Base-by-base conservation (phyloP, 1,140 invertebrate species). In the Drosophila funebris region DNA sequence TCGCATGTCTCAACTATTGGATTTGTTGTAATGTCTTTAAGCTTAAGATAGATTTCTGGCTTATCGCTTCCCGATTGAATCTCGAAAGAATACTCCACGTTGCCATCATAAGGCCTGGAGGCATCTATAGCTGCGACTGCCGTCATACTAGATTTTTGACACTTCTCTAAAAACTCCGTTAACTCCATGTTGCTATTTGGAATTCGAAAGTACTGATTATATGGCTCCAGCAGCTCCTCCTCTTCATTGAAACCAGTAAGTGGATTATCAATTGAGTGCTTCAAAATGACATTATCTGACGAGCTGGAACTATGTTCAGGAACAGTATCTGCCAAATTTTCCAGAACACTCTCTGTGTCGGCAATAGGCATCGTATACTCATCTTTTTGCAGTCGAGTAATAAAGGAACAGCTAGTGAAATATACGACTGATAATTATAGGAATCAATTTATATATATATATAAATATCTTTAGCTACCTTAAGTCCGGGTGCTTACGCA, bases 401-500 rank as follows among this genome's bases (percentile, higher is more conserved):
- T 44, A 0, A 77, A 67, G 4, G 41, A 56, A 16, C 33, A 72
- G 33, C 78, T 85, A 9, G 60, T 41, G 4, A 5, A n/a, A 14
- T 14, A 50, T 14, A 0, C 6, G n/a, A 50, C 4, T 16, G 0
- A 16, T 56, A 3, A 39, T 9, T 27, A 43, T 37, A 31, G 16
- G 9, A 7, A 11, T 9, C 0, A 22, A 24, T 16, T 13, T 14
- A 44, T 6, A 44, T 3, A 31, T 6, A 44, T 7, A 2, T 48
- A 18, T 43, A 7, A 7, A 18, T 29, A 22, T 36, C 8, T 1
- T n/a, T 16, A 92, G 94, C 95, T 96, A 97, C 97, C 96, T 97
- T 93, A 98, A 96, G 92, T 98, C 97, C n/a, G 98, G 98, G 92
- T 99, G 98, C 79, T 95, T 95, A 76, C 97, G 95, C 82, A 99